Conservation (phyloP, 2,113 vertebrate species). For the Sapajus apella region DNA sequence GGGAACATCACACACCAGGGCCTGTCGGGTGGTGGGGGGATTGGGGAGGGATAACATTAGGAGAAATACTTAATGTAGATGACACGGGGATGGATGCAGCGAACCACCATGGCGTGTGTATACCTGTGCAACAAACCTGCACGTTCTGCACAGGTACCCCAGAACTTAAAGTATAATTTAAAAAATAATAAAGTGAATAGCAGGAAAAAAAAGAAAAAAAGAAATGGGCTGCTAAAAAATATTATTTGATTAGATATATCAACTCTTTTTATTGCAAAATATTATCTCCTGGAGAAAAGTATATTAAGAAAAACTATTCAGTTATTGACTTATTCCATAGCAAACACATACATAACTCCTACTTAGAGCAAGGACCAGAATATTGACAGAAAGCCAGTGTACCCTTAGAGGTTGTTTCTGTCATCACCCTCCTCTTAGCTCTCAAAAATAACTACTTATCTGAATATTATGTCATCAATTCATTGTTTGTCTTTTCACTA, state of each 20-base stretch:
- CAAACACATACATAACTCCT: too few species aligned
- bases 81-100: too few species aligned
- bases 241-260: neutral
- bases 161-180: too few species aligned
- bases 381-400: neutral
- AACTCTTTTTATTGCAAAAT: neutral
- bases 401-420: rapidly evolving
- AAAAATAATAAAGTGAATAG: too few species aligned
- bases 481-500: neutral
- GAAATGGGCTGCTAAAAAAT: neutral
- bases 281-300: neutral
- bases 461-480: neutral
- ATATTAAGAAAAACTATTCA: neutral
- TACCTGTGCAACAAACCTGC: too few species aligned
- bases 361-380: neutral
- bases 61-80: too few species aligned
- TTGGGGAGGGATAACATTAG: too few species aligned
- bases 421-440: neutral
- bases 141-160: too few species aligned
- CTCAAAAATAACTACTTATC: neutral
- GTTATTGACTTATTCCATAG: neutral
- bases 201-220: too few species aligned
- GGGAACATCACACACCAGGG: too few species aligned
- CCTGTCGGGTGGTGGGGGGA: too few species aligned
- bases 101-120: too few species aligned